phyloP scores from a whole-genome alignment of 2,113 vertebrate species.

The Pygoscelis antarcticus region DNA sequence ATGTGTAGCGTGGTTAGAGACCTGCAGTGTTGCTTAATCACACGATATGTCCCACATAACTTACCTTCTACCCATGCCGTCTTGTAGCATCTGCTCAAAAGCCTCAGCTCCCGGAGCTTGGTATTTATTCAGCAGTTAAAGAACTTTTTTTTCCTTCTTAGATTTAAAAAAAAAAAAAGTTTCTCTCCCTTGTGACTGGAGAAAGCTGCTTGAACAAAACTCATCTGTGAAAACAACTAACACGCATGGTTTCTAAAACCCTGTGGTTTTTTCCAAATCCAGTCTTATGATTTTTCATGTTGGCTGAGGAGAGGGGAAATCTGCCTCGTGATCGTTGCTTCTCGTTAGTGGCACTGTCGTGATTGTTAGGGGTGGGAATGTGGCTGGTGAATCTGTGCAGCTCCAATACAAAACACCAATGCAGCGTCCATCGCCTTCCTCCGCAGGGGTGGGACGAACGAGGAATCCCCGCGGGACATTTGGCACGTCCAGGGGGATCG shows the following conservation, averaged over 20 bases:
- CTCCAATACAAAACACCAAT: neutral
- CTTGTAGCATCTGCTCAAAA: neutral
- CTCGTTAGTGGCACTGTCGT: neutral
- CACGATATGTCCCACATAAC: neutral
- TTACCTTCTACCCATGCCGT: neutral
- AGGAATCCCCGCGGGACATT: fast-evolving
- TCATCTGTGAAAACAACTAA: constrained; percentile 48
- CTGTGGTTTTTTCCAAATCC: neutral
- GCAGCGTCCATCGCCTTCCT: neutral
- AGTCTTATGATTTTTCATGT: constrained; percentile 10
- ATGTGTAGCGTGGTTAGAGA: neutral
- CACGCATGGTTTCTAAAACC: neutral
- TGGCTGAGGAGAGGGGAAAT: constrained; percentile 22
- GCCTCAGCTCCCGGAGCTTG: neutral
- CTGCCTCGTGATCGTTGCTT: constrained; percentile 24
- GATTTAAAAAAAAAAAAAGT: neutral
- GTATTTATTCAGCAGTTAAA: neutral
- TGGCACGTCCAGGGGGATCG: neutral
- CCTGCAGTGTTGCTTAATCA: neutral
- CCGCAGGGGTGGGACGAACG: neutral
- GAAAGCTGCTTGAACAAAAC: neutral
- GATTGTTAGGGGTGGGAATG: neutral
- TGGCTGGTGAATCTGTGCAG: neutral
- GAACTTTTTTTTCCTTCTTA: neutral
- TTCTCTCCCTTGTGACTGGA: neutral